Percentiles rank a stretch among this genome's conserved stretches.
phyloP scores from a whole-genome alignment of 2,797 vertebrate species.

The Mareca strepera region DNA sequence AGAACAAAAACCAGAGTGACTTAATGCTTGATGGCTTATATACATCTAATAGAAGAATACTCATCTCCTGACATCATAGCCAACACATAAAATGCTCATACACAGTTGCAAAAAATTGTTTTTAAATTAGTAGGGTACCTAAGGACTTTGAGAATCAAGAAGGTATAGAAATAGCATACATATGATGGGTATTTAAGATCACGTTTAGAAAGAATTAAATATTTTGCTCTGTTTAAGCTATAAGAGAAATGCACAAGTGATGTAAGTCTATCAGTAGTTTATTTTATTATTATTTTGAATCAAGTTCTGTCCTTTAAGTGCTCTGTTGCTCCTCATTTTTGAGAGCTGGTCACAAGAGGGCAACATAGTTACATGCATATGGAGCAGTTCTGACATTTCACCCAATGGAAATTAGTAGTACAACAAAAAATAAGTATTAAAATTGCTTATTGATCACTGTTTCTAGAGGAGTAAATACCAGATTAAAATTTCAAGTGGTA shows the following conservation, averaged over 20 bases:
- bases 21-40: not conserved
- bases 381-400: not conserved
- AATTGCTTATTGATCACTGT: not conserved
- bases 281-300: not conserved
- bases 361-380: slow-evolving; percentile 49
- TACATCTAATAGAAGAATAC: not conserved
- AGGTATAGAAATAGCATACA: not conserved
- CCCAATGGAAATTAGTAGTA: not conserved
- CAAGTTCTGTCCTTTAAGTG: not conserved
- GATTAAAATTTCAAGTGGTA: not conserved
- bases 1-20: not conserved
- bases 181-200: not conserved
- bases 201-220: not conserved
- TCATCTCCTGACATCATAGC: not conserved
- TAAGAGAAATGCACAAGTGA: not conserved
- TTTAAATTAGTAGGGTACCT: not conserved
- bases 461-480: not conserved
- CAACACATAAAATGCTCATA: not conserved
- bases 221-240: not conserved
- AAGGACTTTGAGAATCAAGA: not conserved
- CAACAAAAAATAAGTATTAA: not conserved
- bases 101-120: not conserved
- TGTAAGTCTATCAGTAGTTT: not conserved
- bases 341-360: slow-evolving; percentile 61
- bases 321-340: not conserved